Evolutionary conservation across 1,140 invertebrate species (phyloP), one percentile per base, ranked within the genome.

Genomic region (Asobara japonica): DNA sequence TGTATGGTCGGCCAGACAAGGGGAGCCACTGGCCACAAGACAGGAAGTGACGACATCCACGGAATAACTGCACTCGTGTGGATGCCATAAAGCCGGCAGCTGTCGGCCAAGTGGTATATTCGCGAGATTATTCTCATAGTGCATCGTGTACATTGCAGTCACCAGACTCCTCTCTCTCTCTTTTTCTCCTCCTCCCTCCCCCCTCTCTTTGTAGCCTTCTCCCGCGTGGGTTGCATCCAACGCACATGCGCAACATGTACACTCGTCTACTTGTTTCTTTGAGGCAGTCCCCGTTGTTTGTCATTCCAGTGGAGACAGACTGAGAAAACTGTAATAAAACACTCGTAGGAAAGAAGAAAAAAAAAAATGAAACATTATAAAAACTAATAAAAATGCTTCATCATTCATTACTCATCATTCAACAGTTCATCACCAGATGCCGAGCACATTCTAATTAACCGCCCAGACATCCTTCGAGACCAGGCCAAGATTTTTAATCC

Each of bases 381-480:
- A 33, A 38, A 66, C 18, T 11, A 64, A 68, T 16, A 66, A 22
- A 65, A 11, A 67, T 72, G 20, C 71, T 66, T 67, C 71, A 72
- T 72, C 67, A 27, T 60, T 36, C 48, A 69, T 56, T 56, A 56
- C 51, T 56, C 51, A 25, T 56, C 51, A 60, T 61, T 61, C 48
- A 25, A 36, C 56, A 31, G 51, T 75, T 77, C 76, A 72, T 76
- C 75, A 72, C 71, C 76, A 73, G 81, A 84, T 84, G 83, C 78
- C 74, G 75, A 80, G 79, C 83, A 85, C 83, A 84, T 86, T 86
- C 85, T 84, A 85, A 86, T 86, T 83, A 83, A 81, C 80, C 45
- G 70, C 75, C 77, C 82, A 82, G 83, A 85, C 83, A 84, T 85
- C 81, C 83, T 82, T 76, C 78, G 80, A 85, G 82, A 85, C 80